phyloP scores from a whole-genome alignment of 1,140 invertebrate genomes.

The Drosophila simulans region DNA sequence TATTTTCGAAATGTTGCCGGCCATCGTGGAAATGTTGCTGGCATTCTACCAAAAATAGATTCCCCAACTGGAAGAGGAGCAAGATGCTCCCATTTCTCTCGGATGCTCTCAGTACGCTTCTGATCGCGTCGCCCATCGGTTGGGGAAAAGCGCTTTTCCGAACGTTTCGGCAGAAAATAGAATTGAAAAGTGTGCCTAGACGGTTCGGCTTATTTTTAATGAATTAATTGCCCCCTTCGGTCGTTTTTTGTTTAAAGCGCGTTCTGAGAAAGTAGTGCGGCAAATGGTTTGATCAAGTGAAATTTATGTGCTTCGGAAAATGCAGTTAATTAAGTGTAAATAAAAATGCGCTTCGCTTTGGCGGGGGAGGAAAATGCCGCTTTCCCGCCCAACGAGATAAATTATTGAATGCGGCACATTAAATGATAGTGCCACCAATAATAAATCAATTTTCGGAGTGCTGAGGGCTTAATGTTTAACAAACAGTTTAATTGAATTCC shows the following conservation, averaged over 20 bases:
- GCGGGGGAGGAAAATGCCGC: conserved; percentile 25
- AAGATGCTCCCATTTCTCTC: conserved; percentile 34
- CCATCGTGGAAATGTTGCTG: conserved; percentile 67
- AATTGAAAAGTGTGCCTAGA: conserved; percentile 68
- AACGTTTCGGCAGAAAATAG: conserved; percentile 24
- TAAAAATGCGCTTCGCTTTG: conserved; percentile 40
- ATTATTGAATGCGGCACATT: conserved; percentile 47
- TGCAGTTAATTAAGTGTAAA: conserved; percentile 82
- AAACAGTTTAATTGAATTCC: conserved; percentile 68
- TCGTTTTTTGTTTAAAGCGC: conserved; percentile 47
- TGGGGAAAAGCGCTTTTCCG: conserved; percentile 17
- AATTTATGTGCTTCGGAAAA: conserved; percentile 76
- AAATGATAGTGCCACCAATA: conserved; percentile 59
- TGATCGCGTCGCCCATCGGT: conserved; percentile 58
- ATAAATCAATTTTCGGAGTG: conserved; percentile 63
- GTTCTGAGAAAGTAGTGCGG: conserved; percentile 59
- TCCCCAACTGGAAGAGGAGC: conserved; percentile 36
- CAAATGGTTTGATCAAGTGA: conserved; percentile 82
- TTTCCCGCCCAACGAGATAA: conserved; percentile 10
- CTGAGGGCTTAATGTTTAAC: conserved; percentile 26
- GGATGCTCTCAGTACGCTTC: conserved; percentile 53
- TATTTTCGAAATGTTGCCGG: conserved; percentile 62
- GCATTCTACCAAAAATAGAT: conserved; percentile 74
- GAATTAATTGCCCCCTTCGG: conserved; percentile 69
- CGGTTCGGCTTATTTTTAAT: conserved; percentile 56